Base-by-base conservation (phyloP, 2,113 vertebrate genomes). In the Pachycephala philippinensis region DNA sequence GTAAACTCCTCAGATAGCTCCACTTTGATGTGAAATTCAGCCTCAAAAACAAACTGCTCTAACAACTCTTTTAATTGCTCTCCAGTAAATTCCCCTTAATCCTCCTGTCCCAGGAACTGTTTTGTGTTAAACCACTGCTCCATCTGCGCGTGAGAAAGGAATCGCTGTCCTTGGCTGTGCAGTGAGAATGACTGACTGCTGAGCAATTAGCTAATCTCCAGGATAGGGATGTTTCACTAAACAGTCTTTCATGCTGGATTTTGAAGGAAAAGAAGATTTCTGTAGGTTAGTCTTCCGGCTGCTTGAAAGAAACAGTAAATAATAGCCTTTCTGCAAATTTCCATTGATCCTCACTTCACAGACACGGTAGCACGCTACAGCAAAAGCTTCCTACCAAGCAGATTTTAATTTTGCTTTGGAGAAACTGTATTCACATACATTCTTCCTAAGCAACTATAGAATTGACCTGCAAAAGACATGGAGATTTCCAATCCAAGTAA, bases 61-160 rank as follows among this genome's bases (percentile, higher is more conserved):
- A 92, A 72, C 95, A 94, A 95, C 81, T 68, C 53, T 88, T 97
- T 89, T 66, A 86, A 97, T 87, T 74, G 95, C 94, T 97, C 84
- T 97, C 54, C 83, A 96, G 90, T 96, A 97, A 97, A 96, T 96
- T 97, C 92, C 93, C 78, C 57, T 91, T 88, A 97, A 95, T 96
- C 66, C 60, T 89, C 84, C 91, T 90, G 94, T 96, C 84, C 65
- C 80, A 87, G 69, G 95, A 90, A 92, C 60, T 69, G 42, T 64
- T 95, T 93, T 92, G 84, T 79, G 77, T 82, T 96, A 93, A 95
- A 96, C 42, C 54, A 27, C 3, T 77, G 87, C 39, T 87, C 84
- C 84, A 93, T 74, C 86, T 92, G 94, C 0, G 15, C 45, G 61
- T 33, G 49, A 53, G 54, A 84, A 83, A 91, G 79, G 80, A 90